A percentile compares a stretch with the other conserved stretches of the same genome.
These are phyloP conservation scores for Triplophysa dalaica DNA, from an alignment of 2,113 vertebrate species.

Conservation along the genomic window DNA sequence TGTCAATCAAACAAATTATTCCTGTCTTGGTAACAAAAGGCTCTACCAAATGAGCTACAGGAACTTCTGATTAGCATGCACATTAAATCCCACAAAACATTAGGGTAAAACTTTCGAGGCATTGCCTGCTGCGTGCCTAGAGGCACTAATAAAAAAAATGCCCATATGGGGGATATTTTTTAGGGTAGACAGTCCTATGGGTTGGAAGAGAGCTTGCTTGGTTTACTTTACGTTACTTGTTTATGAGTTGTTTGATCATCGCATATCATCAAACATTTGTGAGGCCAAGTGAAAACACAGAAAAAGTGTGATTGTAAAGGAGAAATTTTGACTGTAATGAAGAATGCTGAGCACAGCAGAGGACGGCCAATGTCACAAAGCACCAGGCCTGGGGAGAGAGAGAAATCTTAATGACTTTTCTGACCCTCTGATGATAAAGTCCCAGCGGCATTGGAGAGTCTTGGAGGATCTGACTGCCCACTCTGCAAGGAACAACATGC, in stretches of 20 bases:
- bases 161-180: too few species aligned
- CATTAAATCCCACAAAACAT: too few species aligned
- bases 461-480: conserved; percentile 26
- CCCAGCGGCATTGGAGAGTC: background rate
- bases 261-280: background rate
- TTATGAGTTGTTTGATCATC: background rate
- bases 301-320: background rate
- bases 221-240: background rate
- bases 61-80: too few species aligned
- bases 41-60: too few species aligned
- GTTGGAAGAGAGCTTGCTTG: background rate
- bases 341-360: conserved; percentile 32
- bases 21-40: too few species aligned
- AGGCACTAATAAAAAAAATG: too few species aligned
- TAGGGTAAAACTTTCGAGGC: too few species aligned
- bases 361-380: conserved; percentile 32
- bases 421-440: conserved; percentile 30
- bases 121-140: too few species aligned
- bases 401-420: conserved; percentile 40
- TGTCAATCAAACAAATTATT: too few species aligned
- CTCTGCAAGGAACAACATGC: conserved; percentile 13
- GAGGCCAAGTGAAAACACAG: background rate
- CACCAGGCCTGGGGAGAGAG: conserved; percentile 8
- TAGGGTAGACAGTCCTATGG: too few species aligned
- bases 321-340: conserved; percentile 18